Percentiles rank a stretch among this genome's conserved stretches.
These are phyloP conservation scores for Microplitis deprimator DNA, from an alignment of 2,888 invertebrate species.

Conservation along the genomic window DNA sequence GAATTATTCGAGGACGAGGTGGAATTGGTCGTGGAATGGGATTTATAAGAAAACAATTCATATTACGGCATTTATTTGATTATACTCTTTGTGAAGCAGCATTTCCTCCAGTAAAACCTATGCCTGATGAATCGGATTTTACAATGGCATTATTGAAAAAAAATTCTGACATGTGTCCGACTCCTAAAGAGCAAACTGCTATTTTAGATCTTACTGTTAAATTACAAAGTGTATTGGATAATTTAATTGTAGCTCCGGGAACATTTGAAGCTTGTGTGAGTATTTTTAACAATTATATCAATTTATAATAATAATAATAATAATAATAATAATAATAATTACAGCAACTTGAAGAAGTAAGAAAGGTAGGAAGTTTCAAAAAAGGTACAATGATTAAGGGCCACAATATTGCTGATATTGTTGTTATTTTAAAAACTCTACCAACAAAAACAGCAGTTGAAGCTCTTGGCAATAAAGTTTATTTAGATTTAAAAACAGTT, in stretches of 20 bases:
- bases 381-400: constrained; percentile 98
- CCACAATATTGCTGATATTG: constrained; percentile 95
- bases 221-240: constrained; percentile 94
- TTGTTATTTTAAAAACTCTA: constrained; percentile 95
- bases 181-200: constrained; percentile 91
- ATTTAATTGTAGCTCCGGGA: constrained; percentile 93
- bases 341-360: constrained; percentile 92
- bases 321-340: constrained; percentile 46
- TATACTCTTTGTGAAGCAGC: constrained; percentile 88
- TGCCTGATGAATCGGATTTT: constrained; percentile 87
- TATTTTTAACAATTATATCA: constrained; percentile 56
- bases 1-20: constrained; percentile 78
- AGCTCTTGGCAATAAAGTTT: constrained; percentile 88
- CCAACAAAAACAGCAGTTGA: constrained; percentile 97
- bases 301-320: background rate
- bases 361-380: constrained; percentile 98
- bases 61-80: constrained; percentile 89
- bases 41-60: constrained; percentile 78
- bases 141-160: constrained; percentile 93
- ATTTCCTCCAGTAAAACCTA: constrained; percentile 88
- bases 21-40: constrained; percentile 79
- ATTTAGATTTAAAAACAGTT: constrained; percentile 87
- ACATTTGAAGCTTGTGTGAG: constrained; percentile 96
- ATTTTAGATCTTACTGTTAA: constrained; percentile 95
- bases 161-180: constrained; percentile 92